Percentiles rank a stretch among this genome's conserved stretches.
phyloP scores from a whole-genome alignment of 2,797 vertebrate genomes.

The Macrochelys suwanniensis region DNA sequence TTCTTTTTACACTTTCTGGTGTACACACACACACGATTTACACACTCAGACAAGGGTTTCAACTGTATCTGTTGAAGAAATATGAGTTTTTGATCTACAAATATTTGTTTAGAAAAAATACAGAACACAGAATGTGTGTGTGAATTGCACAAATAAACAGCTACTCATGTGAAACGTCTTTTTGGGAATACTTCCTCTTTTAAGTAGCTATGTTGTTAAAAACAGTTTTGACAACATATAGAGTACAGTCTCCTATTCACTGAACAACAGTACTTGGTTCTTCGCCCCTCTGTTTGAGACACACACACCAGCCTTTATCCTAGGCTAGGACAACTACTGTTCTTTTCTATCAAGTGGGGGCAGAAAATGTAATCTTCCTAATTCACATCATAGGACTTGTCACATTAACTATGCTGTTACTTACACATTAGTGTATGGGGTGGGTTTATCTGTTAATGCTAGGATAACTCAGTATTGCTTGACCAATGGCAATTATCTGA shows the following conservation, averaged over 20 bases:
- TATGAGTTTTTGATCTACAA: slow-evolving; percentile 38
- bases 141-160: slow-evolving; percentile 39
- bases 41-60: slow-evolving; percentile 70
- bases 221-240: slow-evolving; percentile 11
- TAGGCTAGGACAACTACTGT: slow-evolving; percentile 36
- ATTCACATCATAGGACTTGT: slow-evolving; percentile 74
- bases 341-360: slow-evolving; percentile 63
- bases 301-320: slow-evolving; percentile 36
- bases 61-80: slow-evolving; percentile 40
- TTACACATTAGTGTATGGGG: slow-evolving; percentile 59
- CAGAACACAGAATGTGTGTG: slow-evolving; percentile 23
- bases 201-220: not conserved
- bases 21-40: not conserved
- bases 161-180: slow-evolving; percentile 15
- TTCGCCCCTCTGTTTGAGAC: slow-evolving; percentile 4
- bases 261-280: not conserved
- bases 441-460: slow-evolving; percentile 76
- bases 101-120: slow-evolving; percentile 25
- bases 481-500: slow-evolving; percentile 56
- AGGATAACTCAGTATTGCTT: slow-evolving; percentile 53
- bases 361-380: not conserved
- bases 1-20: not conserved
- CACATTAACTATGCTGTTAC: slow-evolving; percentile 65
- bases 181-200: not conserved
- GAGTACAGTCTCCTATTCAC: not conserved